These are phyloP conservation scores for Kradibia gibbosae DNA, from an alignment of 1,140 invertebrate genomes.

Conservation along the genomic window DNA sequence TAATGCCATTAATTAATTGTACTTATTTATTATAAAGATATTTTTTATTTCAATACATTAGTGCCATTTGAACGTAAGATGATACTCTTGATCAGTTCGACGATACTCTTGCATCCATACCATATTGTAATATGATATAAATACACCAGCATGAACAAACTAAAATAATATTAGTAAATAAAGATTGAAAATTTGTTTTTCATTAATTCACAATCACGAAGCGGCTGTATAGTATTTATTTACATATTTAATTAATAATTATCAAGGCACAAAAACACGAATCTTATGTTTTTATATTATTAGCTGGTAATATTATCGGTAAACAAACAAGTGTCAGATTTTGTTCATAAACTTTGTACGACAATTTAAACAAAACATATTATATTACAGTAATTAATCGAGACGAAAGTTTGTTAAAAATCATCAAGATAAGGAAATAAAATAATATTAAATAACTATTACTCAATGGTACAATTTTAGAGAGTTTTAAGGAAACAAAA, in stretches of 20 bases:
- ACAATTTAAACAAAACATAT: too few species aligned
- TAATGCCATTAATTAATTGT: not conserved
- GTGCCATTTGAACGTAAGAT: slow-evolving; percentile 8
- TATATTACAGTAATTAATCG: too few species aligned
- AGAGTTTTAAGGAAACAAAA: too few species aligned
- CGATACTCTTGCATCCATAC: slow-evolving; percentile 29
- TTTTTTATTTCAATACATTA: slow-evolving; percentile 10
- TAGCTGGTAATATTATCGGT: too few species aligned
- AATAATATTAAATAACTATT: too few species aligned
- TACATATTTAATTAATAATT: not conserved
- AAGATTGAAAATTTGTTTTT: slow-evolving; percentile 20
- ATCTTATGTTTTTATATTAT: not conserved
- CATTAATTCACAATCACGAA: not conserved
- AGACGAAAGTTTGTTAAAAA: too few species aligned
- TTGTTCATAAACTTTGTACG: too few species aligned
- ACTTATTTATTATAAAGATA: not conserved
- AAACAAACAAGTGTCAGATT: too few species aligned
- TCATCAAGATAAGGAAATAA: too few species aligned
- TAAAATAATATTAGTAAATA: slow-evolving; percentile 26
- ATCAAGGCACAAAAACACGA: not conserved
- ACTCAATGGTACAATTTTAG: too few species aligned
- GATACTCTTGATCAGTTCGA: slow-evolving; percentile 37
- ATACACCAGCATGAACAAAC: slow-evolving; percentile 1
- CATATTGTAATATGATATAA: slow-evolving; percentile 40
- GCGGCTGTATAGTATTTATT: not conserved